Base-by-base conservation (phyloP, 1,140 invertebrate genomes). In the Meloidogyne exigua region DNA sequence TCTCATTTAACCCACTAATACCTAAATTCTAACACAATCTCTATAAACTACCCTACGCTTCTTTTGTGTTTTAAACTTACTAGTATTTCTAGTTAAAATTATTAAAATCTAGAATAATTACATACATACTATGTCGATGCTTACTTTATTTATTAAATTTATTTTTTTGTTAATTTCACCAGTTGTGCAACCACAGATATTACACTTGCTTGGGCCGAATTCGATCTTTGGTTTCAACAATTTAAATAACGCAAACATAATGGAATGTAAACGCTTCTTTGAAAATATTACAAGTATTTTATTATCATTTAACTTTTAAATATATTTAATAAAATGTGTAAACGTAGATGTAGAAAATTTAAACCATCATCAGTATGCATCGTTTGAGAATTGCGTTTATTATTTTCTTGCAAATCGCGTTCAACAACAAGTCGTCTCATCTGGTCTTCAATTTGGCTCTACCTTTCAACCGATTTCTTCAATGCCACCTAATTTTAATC, bases 381-480 rank as follows among this genome's bases (percentile, higher is more conserved):
- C 85, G 2, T 79, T 86, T 49, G 85, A 86, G 75, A 84, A 87
- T 63, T 86, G 85, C 72, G 73, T 86, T 13, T 86, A 87, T 71
- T 86, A 86, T 39, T 87, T 78, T 66, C 72, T 86, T 18, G 85
- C 85, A 28, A 87, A 82, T 39, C 80, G 86, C 44, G 82, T 79
- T 21, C 85, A 85, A 44, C 83, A 85, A 44, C 71, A 81, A 23
- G 32, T 39, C n/a, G 77, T 69, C 26, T 32, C 21, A 12, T 44
- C 74, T n/a, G 71, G 71, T 32, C 36, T 57, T 15, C 57, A 83
- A 13, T 80, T 82, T 18, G 84, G 84, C 21, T n/a, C 49, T 57
- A 65, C 85, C 12, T 25, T 83, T 9, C 85, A 86, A 39, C 80
- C 85, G 13, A 87, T 86, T 26, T 85, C 85, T 21, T 76, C 85